Evolutionary conservation across 2,797 vertebrate species (phyloP).

Genomic region (Tinamus major): DNA sequence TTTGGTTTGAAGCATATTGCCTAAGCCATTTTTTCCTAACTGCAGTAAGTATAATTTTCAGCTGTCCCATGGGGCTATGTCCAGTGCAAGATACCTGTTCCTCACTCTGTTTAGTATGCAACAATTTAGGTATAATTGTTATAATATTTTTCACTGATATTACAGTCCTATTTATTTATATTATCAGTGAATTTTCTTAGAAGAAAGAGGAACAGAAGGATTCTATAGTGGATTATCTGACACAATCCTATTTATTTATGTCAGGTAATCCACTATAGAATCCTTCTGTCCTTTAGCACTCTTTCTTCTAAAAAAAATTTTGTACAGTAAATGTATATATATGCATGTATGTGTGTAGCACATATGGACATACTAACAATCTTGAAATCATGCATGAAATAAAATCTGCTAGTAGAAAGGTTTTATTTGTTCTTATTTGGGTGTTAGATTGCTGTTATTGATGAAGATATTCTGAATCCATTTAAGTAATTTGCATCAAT

Average conservation of each 20-base stretch:
- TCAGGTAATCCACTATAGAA: not conserved
- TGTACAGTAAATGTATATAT: not conserved
- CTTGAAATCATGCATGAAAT: not conserved
- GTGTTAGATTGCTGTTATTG: not conserved
- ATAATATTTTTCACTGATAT: not conserved
- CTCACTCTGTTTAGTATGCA: not conserved
- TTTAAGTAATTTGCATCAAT: not conserved
- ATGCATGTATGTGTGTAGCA: not conserved
- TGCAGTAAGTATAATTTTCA: not conserved
- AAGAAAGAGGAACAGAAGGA: not conserved
- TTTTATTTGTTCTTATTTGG: fast-evolving
- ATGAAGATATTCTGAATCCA: not conserved
- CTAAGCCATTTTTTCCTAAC: not conserved
- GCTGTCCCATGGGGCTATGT: not conserved
- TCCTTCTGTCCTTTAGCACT: not conserved
- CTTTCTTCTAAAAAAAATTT: not conserved
- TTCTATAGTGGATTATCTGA: not conserved
- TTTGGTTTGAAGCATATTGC: not conserved
- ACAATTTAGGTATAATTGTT: not conserved
- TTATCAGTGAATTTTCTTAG: not conserved
- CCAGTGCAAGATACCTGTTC: not conserved
- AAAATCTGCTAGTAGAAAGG: not conserved
- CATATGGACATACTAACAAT: not conserved
- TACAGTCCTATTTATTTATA: not conserved
- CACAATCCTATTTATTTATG: not conserved